These are phyloP conservation scores for Drosophila diplacantha DNA, from an alignment of 2,888 invertebrate species.

Conservation along the genomic window DNA sequence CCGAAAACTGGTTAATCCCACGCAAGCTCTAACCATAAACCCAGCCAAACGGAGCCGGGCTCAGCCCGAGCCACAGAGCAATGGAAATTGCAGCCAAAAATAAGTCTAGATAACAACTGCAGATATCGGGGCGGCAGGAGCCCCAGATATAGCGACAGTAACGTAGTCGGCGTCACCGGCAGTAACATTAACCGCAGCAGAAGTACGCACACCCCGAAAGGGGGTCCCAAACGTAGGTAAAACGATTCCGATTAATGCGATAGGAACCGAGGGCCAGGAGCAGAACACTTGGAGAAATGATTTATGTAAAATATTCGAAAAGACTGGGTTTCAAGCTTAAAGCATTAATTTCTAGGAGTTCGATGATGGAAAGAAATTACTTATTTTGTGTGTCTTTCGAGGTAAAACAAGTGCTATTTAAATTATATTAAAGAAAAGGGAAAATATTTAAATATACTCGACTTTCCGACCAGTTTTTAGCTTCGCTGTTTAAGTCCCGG, in stretches of 20 bases:
- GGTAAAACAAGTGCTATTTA: too few species aligned
- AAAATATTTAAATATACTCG: too few species aligned
- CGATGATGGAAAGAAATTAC: too few species aligned
- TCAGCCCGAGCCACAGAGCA: slow-evolving; percentile 39
- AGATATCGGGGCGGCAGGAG: slow-evolving; percentile 45
- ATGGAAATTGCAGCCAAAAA: slow-evolving; percentile 57
- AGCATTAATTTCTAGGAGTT: background rate
- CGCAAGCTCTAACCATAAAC: slow-evolving; percentile 57
- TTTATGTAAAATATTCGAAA: background rate
- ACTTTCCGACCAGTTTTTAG: too few species aligned
- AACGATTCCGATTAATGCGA: slow-evolving; percentile 64
- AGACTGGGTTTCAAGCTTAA: background rate
- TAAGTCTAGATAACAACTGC: slow-evolving; percentile 54
- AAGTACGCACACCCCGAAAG: slow-evolving; percentile 45
- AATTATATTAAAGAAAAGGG: too few species aligned
- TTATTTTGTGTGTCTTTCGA: too few species aligned
- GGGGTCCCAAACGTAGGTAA: slow-evolving; percentile 57
- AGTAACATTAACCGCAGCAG: slow-evolving; percentile 11
- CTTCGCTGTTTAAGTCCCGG: background rate
- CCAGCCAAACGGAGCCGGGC: slow-evolving; percentile 28
- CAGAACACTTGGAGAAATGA: background rate
- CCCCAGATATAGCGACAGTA: slow-evolving; percentile 13
- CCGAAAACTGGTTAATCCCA: slow-evolving; percentile 54
- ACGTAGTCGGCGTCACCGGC: slow-evolving; percentile 16
- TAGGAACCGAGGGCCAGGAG: slow-evolving; percentile 12